Evolutionary conservation across 2,888 invertebrate species (phyloP).

Genomic region (Scaptodrosophila latifasciaeformis): DNA sequence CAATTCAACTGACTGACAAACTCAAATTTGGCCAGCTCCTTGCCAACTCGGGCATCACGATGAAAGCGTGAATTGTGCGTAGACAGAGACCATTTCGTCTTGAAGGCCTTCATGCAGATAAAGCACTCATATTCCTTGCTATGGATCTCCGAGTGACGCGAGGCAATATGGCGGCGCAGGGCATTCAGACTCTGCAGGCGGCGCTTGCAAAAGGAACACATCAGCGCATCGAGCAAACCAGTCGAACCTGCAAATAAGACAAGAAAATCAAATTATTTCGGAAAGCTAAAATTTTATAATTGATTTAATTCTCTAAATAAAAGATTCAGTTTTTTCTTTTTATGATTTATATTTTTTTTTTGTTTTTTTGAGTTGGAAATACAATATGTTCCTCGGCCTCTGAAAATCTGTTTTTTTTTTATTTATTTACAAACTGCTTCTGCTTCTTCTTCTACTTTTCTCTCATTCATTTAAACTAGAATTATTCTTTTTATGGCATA

Average conservation of each 20-base stretch:
- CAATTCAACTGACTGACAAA: slow-evolving; percentile 32
- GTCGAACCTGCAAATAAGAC: too few species aligned
- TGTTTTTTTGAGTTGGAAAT: too few species aligned
- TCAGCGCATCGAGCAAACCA: too few species aligned
- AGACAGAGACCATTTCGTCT: slow-evolving; percentile 75
- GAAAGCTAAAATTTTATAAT: too few species aligned
- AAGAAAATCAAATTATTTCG: too few species aligned
- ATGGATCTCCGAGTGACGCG: slow-evolving; percentile 70
- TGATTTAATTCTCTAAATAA: too few species aligned
- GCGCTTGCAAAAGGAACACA: slow-evolving; percentile 69
- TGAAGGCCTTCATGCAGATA: slow-evolving; percentile 72
- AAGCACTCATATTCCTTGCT: slow-evolving; percentile 70
- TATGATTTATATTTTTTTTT: too few species aligned
- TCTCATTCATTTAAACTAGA: slow-evolving; percentile 6
- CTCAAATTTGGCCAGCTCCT: slow-evolving; percentile 71
- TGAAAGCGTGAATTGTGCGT: slow-evolving; percentile 75
- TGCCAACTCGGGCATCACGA: slow-evolving; percentile 64
- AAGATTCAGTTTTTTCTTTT: too few species aligned
- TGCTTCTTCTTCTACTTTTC: too few species aligned
- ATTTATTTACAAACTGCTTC: too few species aligned
- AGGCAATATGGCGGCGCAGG: slow-evolving; percentile 71
- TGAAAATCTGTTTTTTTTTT: slow-evolving; percentile 11
- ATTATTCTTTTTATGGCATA: slow-evolving; percentile 5
- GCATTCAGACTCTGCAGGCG: slow-evolving; percentile 72
- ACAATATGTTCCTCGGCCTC: too few species aligned